A percentile compares a stretch with the other conserved stretches of the same genome.
Evolutionary conservation across 2,113 vertebrate species (phyloP).

Genomic region (Xenus cinereus): DNA sequence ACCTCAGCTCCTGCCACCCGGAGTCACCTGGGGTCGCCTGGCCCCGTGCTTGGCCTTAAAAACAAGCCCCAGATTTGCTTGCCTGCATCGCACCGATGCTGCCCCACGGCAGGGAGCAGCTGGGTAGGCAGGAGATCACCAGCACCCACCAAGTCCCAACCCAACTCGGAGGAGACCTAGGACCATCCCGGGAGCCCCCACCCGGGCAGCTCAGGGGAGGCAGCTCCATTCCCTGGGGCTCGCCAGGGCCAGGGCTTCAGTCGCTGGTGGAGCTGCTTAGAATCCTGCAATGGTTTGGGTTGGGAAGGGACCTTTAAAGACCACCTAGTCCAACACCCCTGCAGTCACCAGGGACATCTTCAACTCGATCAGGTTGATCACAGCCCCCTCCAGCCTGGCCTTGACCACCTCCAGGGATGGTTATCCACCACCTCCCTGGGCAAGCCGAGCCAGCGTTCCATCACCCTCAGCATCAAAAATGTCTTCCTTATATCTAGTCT

Average conservation of each 20-base stretch:
- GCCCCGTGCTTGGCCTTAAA: background rate
- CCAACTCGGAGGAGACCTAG: fast-evolving
- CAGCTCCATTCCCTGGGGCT: background rate
- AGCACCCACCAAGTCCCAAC: fast-evolving
- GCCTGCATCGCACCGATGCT: background rate
- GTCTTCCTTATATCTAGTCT: background rate
- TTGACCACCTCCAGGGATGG: background rate
- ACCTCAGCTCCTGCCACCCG: background rate
- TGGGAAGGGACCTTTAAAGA: background rate
- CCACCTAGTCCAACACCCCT: background rate
- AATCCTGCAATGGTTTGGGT: background rate
- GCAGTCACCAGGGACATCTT: background rate
- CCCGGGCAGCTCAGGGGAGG: fast-evolving
- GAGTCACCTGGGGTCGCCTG: too few species aligned
- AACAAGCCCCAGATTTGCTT: background rate
- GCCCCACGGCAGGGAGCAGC: background rate
- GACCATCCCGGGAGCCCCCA: background rate
- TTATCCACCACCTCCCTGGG: background rate
- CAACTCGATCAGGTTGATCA: background rate
- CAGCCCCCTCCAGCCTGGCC: background rate
- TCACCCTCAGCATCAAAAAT: background rate
- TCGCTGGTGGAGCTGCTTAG: fast-evolving
- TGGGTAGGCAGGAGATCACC: background rate
- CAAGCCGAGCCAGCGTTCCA: background rate
- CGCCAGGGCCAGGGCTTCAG: fast-evolving